phyloP scores from a whole-genome alignment of 2,888 invertebrate species.

The Scaptomyza tumidula region DNA sequence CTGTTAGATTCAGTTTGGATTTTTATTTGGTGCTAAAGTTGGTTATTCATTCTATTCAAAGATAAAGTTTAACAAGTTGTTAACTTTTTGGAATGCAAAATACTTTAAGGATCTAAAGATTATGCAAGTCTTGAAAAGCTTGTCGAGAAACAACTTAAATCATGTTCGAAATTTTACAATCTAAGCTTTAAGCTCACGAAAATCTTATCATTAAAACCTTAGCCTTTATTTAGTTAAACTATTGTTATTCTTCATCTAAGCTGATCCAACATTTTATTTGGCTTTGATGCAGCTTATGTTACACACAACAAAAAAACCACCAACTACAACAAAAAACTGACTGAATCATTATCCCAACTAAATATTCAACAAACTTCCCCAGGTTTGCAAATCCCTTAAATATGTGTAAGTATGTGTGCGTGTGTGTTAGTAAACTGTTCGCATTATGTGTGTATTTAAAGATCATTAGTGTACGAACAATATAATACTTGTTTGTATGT shows the following conservation, averaged over 20 bases:
- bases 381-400: not conserved
- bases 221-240: not conserved
- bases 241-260: not conserved
- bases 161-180: not conserved
- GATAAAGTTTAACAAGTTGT: too few species aligned
- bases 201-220: not conserved
- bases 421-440: slow-evolving; percentile 30
- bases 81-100: too few species aligned
- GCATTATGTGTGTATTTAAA: slow-evolving; percentile 73
- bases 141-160: too few species aligned
- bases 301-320: slow-evolving; percentile 20
- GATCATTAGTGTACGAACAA: slow-evolving; percentile 73
- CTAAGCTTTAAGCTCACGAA: not conserved
- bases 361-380: not conserved
- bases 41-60: too few species aligned
- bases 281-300: slow-evolving; percentile 14
- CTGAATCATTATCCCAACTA: slow-evolving; percentile 18
- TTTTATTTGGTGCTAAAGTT: too few species aligned
- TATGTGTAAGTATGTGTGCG: slow-evolving; percentile 8
- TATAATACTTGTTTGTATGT: slow-evolving; percentile 48
- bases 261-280: not conserved
- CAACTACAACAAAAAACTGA: slow-evolving; percentile 24
- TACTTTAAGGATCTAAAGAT: too few species aligned
- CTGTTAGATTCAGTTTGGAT: too few species aligned
- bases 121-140: too few species aligned